Percentiles rank a stretch among this genome's conserved stretches.
Conservation (phyloP, 1,140 invertebrate genomes). For the Nomia melanderi region DNA sequence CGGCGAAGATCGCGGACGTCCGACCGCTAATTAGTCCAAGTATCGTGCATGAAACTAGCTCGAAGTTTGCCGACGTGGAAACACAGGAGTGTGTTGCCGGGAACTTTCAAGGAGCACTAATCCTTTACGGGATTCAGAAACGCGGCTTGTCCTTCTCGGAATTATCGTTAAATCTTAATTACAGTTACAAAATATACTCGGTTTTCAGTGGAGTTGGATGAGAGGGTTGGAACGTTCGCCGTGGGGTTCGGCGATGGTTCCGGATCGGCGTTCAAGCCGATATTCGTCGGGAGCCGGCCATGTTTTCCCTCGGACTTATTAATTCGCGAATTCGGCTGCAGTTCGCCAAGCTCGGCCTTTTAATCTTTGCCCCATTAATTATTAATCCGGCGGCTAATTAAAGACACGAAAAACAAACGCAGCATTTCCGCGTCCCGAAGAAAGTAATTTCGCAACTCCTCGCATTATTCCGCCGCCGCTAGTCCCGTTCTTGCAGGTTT, state of each 20-base stretch:
- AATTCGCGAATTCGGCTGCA: slow-evolving; percentile 49
- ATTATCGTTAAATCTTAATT: neutral
- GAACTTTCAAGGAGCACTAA: slow-evolving; percentile 16
- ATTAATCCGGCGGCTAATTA: slow-evolving; percentile 45
- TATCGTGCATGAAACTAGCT: neutral
- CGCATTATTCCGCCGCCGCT: neutral
- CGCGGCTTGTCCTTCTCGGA: neutral
- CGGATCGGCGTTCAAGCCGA: slow-evolving; percentile 8
- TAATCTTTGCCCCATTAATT: slow-evolving; percentile 43
- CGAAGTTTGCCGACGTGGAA: slow-evolving; percentile 19
- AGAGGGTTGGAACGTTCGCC: neutral
- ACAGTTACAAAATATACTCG: neutral
- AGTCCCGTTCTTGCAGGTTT: neutral
- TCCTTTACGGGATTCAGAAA: slow-evolving; percentile 19
- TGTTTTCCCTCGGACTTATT: slow-evolving; percentile 46
- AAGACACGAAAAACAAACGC: slow-evolving; percentile 43
- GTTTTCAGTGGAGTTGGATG: neutral
- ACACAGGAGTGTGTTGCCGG: neutral
- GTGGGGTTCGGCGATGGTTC: neutral
- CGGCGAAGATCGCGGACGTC: slow-evolving; percentile 3
- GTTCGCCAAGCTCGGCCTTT: slow-evolving; percentile 37
- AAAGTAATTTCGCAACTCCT: slow-evolving; percentile 38
- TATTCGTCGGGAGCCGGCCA: slow-evolving; percentile 18
- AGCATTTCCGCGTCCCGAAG: neutral
- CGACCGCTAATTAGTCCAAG: slow-evolving; percentile 36